A percentile compares a stretch with the other conserved stretches of the same genome.
Conservation (phyloP, 2,113 vertebrate species). For the Rhynchomys soricoides region DNA sequence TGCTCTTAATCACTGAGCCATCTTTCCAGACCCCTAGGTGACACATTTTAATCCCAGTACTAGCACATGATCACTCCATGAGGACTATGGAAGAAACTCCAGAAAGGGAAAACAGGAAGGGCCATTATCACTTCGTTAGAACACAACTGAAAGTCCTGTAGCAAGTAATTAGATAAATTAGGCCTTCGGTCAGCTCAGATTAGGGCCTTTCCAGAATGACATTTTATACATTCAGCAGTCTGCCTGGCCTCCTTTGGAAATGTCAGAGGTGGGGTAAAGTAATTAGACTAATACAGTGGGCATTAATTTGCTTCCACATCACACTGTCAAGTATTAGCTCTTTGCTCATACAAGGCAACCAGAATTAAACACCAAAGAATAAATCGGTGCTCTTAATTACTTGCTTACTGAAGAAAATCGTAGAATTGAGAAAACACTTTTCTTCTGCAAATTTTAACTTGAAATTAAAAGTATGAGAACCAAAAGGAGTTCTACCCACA, state of each 20-base stretch:
- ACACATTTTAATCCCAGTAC: neutral
- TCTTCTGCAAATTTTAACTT: conserved; percentile 27
- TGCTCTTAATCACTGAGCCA: neutral
- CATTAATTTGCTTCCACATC: conserved; percentile 31
- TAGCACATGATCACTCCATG: neutral
- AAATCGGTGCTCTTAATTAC: conserved; percentile 3
- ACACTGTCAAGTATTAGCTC: conserved; percentile 29
- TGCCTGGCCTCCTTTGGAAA: conserved; percentile 45
- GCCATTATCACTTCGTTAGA: neutral
- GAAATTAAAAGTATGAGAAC: neutral
- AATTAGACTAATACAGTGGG: conserved; percentile 56
- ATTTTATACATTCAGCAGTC: conserved; percentile 50
- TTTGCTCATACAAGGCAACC: conserved; percentile 6
- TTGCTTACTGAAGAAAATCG: neutral
- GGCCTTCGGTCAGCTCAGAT: conserved; percentile 21
- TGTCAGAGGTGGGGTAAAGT: conserved; percentile 52
- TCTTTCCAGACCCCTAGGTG: neutral
- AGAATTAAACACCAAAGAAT: neutral
- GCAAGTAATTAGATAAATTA: conserved; percentile 59
- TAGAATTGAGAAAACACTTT: neutral
- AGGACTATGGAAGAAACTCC: neutral
- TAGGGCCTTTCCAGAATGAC: conserved; percentile 40
- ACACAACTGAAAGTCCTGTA: conserved; percentile 19
- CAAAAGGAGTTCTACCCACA: neutral
- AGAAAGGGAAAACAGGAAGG: neutral